Evolutionary conservation across 2,888 invertebrate species (phyloP).

Genomic region (Philereme transversata): DNA sequence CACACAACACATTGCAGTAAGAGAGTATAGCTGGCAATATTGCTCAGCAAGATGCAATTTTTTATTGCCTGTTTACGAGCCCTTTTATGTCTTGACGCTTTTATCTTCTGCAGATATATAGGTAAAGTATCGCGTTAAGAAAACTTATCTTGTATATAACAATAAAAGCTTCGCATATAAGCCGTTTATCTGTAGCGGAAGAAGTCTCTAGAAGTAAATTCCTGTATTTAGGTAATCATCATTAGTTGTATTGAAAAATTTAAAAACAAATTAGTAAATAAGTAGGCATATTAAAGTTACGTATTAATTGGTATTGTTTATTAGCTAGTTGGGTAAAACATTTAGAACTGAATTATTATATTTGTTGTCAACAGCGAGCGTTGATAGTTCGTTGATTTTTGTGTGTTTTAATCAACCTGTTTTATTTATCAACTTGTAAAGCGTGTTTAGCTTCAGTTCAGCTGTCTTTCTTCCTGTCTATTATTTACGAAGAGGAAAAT

Average conservation of each 20-base stretch:
- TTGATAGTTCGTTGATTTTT: constrained; percentile 54
- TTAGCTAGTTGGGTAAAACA: constrained; percentile 63
- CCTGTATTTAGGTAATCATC: constrained; percentile 49
- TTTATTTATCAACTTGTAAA: too few species aligned
- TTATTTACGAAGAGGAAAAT: too few species aligned
- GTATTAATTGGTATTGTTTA: constrained; percentile 68
- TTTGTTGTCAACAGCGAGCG: constrained; percentile 56
- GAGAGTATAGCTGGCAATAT: too few species aligned
- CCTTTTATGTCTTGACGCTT: too few species aligned
- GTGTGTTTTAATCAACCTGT: constrained; percentile 66
- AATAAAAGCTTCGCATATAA: not conserved
- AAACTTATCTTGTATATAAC: too few species aligned
- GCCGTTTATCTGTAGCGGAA: not conserved
- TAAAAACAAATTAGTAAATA: constrained; percentile 67
- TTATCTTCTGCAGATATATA: too few species aligned
- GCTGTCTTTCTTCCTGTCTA: too few species aligned
- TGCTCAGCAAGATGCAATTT: too few species aligned
- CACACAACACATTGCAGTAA: too few species aligned
- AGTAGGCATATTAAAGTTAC: constrained; percentile 66
- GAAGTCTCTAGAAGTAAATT: constrained; percentile 18
- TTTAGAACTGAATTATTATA: constrained; percentile 70
- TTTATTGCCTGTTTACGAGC: too few species aligned
- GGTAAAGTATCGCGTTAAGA: too few species aligned
- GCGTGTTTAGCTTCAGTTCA: too few species aligned
- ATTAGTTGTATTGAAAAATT: constrained; percentile 47